Evolutionary conservation across 2,797 vertebrate genomes (phyloP), one percentile per base, ranked within the genome.

Genomic region (Clarias fuscus): DNA sequence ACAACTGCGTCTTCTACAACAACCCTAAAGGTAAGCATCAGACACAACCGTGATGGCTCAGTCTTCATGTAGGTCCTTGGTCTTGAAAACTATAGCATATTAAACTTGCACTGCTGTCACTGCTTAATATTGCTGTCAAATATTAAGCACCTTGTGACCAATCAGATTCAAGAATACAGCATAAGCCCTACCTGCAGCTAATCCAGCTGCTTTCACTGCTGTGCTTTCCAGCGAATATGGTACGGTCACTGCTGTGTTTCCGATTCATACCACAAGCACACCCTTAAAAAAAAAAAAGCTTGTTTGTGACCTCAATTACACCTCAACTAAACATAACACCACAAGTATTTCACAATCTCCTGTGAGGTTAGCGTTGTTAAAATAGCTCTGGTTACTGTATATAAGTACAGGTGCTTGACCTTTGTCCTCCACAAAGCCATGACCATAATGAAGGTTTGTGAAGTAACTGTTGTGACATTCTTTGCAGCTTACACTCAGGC

Each of bases 1-100:
- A 98, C 91, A 99, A 98, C 93, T 99, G 98, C 1, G 20, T 96
- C 82, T 99, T 99, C 93, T 96, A 99, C 94, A 96, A 95, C 92
- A 98, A 99, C 83, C 96, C 96, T 79, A 95, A 93, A 97, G 97
- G 98, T 99, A 93, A 84, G 90, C 33, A 17, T 2, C 43, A 24
- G 61, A 3, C 59, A n/a, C 7, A 22, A 53, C 6, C 15, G 11
- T 7, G 13, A 56, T 5, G n/a, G 15, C 24, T 56, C 24, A 33
- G 2, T 77, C 40, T 7, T 75, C 43, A 5, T 73, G 40, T 40
- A 43, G 6, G 20, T 22, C 2, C 71, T 73, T 43, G 7, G 43
- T n/a, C 40, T 13, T 13, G 40, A 43, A 48, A 77, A 73, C 22
- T n/a, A 14, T 43, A 13, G 7, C 6, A 10, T 37, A 20, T 73